phyloP scores from a whole-genome alignment of 92 coral and sea anemone species.

The Galaxea fascicularis region DNA sequence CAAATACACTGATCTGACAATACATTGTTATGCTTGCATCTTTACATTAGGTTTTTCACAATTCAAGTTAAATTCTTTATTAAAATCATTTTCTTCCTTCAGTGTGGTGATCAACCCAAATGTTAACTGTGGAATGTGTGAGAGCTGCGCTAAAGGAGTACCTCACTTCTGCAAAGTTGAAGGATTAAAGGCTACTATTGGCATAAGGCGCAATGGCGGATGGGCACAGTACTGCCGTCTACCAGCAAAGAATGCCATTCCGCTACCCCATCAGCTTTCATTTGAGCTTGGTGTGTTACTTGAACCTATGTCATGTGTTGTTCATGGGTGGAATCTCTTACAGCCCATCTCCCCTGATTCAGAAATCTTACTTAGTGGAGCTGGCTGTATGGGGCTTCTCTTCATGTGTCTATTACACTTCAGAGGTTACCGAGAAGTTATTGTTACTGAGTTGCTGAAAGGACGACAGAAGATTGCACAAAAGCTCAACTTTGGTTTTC shows the following conservation, averaged over 20 bases:
- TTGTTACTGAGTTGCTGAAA: constrained; percentile 78
- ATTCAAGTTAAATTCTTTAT: background rate
- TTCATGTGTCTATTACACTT: constrained; percentile 85
- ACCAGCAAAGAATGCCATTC: constrained; percentile 78
- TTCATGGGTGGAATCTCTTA: constrained; percentile 85
- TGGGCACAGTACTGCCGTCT: constrained; percentile 95
- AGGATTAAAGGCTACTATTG: constrained; percentile 77
- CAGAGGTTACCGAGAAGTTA: constrained; percentile 88
- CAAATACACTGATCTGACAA: no score
- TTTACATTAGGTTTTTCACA: no score
- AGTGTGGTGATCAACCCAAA: constrained; percentile 90
- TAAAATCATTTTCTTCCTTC: background rate
- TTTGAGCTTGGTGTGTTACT: constrained; percentile 83
- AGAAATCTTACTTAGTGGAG: constrained; percentile 87
- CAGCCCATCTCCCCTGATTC: constrained; percentile 80
- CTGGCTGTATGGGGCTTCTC: constrained; percentile 80
- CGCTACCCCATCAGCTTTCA: constrained; percentile 84
- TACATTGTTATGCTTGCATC: no score
- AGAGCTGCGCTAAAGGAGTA: constrained; percentile 84
- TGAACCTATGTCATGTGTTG: constrained; percentile 85
- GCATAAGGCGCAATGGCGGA: constrained; percentile 92
- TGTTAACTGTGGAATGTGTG: constrained; percentile 85
- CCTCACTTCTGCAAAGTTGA: constrained; percentile 90
- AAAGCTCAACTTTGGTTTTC: constrained; percentile 79
- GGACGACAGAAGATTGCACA: constrained; percentile 89